A percentile compares a stretch with the other conserved stretches of the same genome.
phyloP scores from a whole-genome alignment of 2,797 vertebrate genomes.

The Discoglossus pictus region DNA sequence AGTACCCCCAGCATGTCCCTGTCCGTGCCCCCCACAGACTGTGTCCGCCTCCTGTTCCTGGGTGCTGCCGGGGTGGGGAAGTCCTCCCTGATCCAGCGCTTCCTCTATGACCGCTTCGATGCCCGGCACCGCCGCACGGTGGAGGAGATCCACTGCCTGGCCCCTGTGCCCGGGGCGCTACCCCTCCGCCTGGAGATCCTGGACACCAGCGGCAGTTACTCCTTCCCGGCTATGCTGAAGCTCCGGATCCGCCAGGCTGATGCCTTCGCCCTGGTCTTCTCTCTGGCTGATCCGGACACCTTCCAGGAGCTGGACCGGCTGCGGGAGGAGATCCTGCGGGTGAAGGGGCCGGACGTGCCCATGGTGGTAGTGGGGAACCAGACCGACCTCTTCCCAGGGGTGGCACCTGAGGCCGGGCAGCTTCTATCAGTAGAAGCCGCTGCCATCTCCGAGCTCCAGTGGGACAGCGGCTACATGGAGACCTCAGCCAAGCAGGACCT shows the following conservation, averaged over 20 bases:
- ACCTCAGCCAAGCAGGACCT: conserved; percentile 66
- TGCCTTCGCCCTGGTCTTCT: conserved; percentile 72
- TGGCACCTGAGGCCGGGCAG: conserved; percentile 57
- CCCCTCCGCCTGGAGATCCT: conserved; percentile 67
- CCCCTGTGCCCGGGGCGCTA: conserved; percentile 33
- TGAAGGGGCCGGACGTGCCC: conserved; percentile 57
- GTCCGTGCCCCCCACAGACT: conserved; percentile 22
- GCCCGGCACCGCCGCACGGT: conserved; percentile 69
- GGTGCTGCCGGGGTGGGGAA: conserved; percentile 71
- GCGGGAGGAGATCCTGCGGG: conserved; percentile 66
- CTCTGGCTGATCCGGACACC: conserved; percentile 63
- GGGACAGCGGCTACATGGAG: conserved; percentile 67
- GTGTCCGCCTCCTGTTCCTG: conserved; percentile 69
- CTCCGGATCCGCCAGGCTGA: conserved; percentile 71
- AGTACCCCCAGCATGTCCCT: conserved; percentile 7
- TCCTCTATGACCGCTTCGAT: conserved; percentile 67
- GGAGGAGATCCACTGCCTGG: conserved; percentile 69
- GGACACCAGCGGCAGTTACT: conserved; percentile 76
- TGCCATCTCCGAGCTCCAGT: conserved; percentile 62
- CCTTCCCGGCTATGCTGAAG: conserved; percentile 76
- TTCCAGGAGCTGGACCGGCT: conserved; percentile 68
- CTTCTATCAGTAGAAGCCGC: conserved; percentile 57
- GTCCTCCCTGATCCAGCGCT: conserved; percentile 70
- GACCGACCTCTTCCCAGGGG: conserved; percentile 41
- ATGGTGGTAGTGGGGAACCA: conserved; percentile 71